phyloP scores from a whole-genome alignment of 2,113 vertebrate genomes.

The Nesogale talazaci region DNA sequence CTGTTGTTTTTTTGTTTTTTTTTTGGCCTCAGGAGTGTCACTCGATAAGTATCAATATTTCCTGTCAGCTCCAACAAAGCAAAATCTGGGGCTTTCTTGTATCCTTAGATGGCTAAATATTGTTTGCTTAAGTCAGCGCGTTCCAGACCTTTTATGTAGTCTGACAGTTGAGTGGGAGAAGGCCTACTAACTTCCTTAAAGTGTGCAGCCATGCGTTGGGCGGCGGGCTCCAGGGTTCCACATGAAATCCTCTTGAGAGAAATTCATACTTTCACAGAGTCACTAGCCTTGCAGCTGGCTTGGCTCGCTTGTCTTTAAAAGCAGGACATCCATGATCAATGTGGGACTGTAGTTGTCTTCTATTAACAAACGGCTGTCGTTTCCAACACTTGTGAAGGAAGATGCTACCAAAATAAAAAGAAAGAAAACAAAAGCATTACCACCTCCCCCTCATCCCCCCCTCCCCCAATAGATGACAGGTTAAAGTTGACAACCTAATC shows the following conservation, averaged over 20 bases:
- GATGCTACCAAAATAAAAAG: background rate
- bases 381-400: background rate
- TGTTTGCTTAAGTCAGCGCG: constrained; percentile 87
- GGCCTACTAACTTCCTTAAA: constrained; percentile 85
- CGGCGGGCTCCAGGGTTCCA: constrained; percentile 73
- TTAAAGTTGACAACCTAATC: constrained; percentile 89
- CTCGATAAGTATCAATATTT: constrained; percentile 78
- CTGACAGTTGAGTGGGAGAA: constrained; percentile 88
- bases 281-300: constrained; percentile 79
- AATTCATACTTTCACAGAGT: constrained; percentile 80
- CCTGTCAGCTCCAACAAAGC: constrained; percentile 60
- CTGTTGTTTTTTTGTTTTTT: constrained; percentile 11
- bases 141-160: constrained; percentile 82
- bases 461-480: constrained; percentile 84
- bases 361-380: constrained; percentile 70
- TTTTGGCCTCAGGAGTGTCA: constrained; percentile 46
- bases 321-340: constrained; percentile 71
- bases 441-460: background rate
- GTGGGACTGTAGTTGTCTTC: constrained; percentile 66
- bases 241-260: constrained; percentile 85
- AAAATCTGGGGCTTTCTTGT: background rate
- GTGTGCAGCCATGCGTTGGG: constrained; percentile 85
- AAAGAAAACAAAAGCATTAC: background rate
- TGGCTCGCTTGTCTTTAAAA: constrained; percentile 74
- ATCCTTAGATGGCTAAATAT: constrained; percentile 83